Evolutionary conservation across 2,113 vertebrate species (phyloP).

Genomic region (Sphaerodactylus townsendi): DNA sequence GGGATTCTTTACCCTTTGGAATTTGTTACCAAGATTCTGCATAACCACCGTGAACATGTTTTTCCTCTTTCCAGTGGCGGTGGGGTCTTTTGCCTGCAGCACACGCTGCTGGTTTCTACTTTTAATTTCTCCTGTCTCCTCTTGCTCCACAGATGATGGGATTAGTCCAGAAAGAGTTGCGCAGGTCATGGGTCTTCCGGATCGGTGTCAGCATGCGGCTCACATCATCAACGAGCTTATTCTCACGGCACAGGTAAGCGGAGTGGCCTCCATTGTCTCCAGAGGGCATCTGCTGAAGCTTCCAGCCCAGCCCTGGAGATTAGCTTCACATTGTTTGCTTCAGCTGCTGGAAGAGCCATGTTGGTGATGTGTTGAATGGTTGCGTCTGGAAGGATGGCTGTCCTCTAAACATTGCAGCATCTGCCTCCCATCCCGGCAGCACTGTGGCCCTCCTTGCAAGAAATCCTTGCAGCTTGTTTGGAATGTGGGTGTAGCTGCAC

Average conservation of each 20-base stretch:
- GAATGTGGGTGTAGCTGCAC: no score
- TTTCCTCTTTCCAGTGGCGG: not conserved
- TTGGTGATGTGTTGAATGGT: no score
- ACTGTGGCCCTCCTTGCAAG: no score
- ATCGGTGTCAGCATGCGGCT: constrained; percentile 94
- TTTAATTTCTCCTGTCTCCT: constrained; percentile 40
- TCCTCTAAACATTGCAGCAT: no score
- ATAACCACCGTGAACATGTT: constrained; percentile 15
- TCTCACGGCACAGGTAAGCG: constrained; percentile 92
- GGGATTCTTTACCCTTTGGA: not conserved
- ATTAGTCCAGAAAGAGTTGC: constrained; percentile 92
- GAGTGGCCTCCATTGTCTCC: no score
- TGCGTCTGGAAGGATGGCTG: no score
- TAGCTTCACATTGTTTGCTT: no score
- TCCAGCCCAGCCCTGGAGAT: no score
- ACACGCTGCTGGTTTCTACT: not conserved
- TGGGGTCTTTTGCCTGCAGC: not conserved
- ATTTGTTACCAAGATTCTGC: not conserved
- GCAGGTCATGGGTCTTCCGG: constrained; percentile 95
- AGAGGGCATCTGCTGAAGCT: no score
- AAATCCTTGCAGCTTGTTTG: no score
- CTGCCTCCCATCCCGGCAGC: no score
- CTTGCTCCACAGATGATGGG: constrained; percentile 86
- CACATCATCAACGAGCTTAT: constrained; percentile 96
- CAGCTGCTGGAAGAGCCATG: no score